A percentile compares a stretch with the other conserved stretches of the same genome.
Conservation (phyloP, 2,113 vertebrate genomes). For the Probosciger aterrimus region DNA sequence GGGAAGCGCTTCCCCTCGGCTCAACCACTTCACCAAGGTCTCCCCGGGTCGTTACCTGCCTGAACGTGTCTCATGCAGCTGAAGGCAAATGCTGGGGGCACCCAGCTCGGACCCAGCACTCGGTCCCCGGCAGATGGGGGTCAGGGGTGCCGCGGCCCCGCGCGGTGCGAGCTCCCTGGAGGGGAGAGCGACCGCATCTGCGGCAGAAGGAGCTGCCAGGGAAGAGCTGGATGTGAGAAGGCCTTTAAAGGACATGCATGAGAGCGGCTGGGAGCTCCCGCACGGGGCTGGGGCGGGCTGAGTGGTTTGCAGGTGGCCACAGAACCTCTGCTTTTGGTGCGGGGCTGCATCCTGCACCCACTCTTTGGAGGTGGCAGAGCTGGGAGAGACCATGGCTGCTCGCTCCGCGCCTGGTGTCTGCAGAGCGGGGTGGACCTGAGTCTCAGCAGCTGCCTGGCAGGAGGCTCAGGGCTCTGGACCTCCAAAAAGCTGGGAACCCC, state of each 20-base stretch:
- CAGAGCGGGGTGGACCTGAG: rapidly evolving
- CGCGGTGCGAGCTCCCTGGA: not conserved
- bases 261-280: not conserved
- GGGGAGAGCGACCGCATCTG: not conserved
- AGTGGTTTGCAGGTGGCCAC: not conserved
- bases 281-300: not conserved
- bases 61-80: not conserved
- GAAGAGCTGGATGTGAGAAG: not conserved
- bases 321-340: not conserved
- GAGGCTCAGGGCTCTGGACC: not conserved
- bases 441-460: not conserved
- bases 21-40: not conserved
- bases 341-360: not conserved
- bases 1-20: not conserved
- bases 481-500: not conserved
- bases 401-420: rapidly evolving
- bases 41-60: constrained; percentile 26
- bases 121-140: not conserved
- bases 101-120: not conserved
- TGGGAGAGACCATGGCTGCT: rapidly evolving
- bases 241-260: constrained; percentile 57
- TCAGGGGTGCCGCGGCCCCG: not conserved
- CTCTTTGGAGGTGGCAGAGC: not conserved
- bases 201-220: not conserved
- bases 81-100: not conserved